Base-by-base conservation (phyloP, 2,888 invertebrate genomes). In the Agriopis aurantiaria region DNA sequence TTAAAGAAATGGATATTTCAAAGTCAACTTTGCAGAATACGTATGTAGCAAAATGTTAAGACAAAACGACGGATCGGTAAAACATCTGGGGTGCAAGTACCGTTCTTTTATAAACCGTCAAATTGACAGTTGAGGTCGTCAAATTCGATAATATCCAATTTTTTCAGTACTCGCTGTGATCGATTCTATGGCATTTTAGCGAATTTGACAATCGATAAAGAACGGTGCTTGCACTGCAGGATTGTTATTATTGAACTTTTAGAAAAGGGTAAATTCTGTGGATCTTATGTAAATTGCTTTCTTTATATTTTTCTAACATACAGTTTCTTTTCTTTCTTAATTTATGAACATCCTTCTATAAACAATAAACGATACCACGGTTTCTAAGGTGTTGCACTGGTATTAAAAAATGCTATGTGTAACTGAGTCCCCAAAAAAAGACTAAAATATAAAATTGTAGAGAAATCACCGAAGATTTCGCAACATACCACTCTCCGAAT, bases 381-480 rank as follows among this genome's bases (percentile, higher is more conserved):
- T 55, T 2, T 40, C 40, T 33, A 23, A 23, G 17, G 2, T 23
- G 55, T n/a, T 41, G 40, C 40, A n/a, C 12, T 23, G 17, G 17
- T 40, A 56, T 8, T 12, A 12, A 33, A 51, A 33, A 4, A n/a
- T 12, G n/a, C 3, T 3, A 11, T 14, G 0, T 51, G 14, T 55
- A 57, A 17, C 43, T n/a, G 43, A 45, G 10, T 11, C 41, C 9
- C 43, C 43, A 17, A 43, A 0, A 5, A 33, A 58, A 46, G 12
- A 49, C 45, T 62, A 46, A 53, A 62, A 53, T 10, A 8, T 8
- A 74, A 72, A 65, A 62, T 65, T 69, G 59, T 72, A 59, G 59
- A 66, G 66, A 66, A 66, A 60, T 60, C 66, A 40, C 45, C 46
- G 48, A 65, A 63, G 57, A 60, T 46, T 58, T 68, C 63, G 14